Evolutionary conservation across 1,140 invertebrate species (phyloP).

Genomic region (Drosophila sulfurigaster): DNA sequence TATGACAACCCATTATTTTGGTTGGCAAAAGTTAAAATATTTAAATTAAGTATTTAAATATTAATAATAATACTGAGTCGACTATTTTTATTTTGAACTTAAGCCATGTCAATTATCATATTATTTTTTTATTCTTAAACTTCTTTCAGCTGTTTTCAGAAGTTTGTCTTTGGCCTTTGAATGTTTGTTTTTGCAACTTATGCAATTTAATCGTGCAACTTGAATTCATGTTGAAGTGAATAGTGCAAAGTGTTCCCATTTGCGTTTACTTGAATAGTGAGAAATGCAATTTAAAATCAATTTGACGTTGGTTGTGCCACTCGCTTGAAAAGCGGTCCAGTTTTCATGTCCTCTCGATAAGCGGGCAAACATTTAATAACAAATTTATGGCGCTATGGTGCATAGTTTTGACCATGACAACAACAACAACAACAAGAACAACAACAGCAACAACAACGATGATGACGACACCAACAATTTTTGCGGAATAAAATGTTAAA

Average conservation of each 20-base stretch:
- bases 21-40: too few relatives aligned
- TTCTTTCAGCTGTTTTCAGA: neutral
- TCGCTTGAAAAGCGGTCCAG: constrained; percentile 41
- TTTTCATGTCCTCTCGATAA: constrained; percentile 69
- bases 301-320: constrained; percentile 62
- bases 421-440: constrained; percentile 33
- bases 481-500: constrained; percentile 73
- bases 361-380: constrained; percentile 51
- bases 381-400: constrained; percentile 72
- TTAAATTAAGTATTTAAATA: too few relatives aligned
- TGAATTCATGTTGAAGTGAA: neutral
- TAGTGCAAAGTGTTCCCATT: constrained; percentile 6
- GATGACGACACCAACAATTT: constrained; percentile 37
- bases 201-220: neutral
- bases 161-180: neutral
- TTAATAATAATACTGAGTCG: too few relatives aligned
- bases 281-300: constrained; percentile 79
- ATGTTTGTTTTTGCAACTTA: neutral
- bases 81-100: too few relatives aligned
- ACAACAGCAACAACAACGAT: constrained; percentile 35
- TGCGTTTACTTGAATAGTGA: constrained; percentile 12
- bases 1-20: too few relatives aligned
- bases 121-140: neutral
- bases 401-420: constrained; percentile 70
- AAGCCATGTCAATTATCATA: too few relatives aligned